Base-by-base conservation (phyloP, 2,797 vertebrate species). In the Natrix natrix region DNA sequence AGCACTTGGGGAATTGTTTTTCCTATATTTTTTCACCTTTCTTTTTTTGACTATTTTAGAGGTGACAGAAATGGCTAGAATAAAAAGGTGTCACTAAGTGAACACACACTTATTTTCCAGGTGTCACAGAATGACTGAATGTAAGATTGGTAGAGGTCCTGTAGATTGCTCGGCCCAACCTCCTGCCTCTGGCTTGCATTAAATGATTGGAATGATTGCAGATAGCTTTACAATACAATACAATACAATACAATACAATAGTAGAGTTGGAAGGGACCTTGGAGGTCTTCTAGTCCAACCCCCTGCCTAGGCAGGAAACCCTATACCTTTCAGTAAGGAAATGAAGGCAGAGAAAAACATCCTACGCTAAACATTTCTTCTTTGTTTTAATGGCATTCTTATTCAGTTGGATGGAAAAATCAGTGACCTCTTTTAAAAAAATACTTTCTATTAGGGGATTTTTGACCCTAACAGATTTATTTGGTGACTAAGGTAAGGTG, bases 21-120 rank as follows among this genome's bases (percentile, higher is more conserved):
- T 55, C 48, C 11, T 48, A 20, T 13, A 92, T 57, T 69, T 94
- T 78, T 92, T 90, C 56, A 87, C 90, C 5, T 20, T 78, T 93
- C 1, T 20, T 66, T 93, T 89, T 26, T 4, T 24, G 11, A 4
- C 43, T 89, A 87, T 89, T 10, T 87, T 26, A 61, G 63, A 89
- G 88, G 59, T 86, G 90, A 4, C 57, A 5, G 22, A 16, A 86
- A 94, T 91, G 61, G 16, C 78, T 89, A 90, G n/a, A 61, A 88
- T 63, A 93, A 74, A 74, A 89, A 74, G n/a, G 91, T 92, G 90
- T 89, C 17, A 74, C 52, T 8, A 48, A 13, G n/a, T 78, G 57
- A 55, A 89, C 8, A 88, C 88, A 52, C 11, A 17, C 52, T n/a
- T 4, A 57, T 92, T 88, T 88, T 60, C 32, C 61, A 88, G 52